Evolutionary conservation across 2,797 vertebrate genomes (phyloP).

Genomic region (Gobio occitaniae): DNA sequence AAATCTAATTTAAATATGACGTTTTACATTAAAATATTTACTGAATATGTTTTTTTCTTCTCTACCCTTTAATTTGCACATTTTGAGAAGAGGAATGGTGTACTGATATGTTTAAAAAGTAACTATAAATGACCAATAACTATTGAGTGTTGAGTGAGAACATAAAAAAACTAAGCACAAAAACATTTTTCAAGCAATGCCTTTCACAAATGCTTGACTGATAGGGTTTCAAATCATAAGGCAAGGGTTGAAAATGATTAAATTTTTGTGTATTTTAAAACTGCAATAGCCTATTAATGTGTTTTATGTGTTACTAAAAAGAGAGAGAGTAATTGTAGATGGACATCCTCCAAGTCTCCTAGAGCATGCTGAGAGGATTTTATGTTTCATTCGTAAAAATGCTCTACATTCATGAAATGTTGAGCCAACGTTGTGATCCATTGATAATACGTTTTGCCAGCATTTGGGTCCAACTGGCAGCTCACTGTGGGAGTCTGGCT

Average conservation of each 20-base stretch:
- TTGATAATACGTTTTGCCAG: slow-evolving; percentile 61
- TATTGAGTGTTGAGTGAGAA: neutral
- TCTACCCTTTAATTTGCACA: slow-evolving; percentile 11
- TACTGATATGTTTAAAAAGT: neutral
- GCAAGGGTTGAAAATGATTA: neutral
- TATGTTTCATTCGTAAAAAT: slow-evolving; percentile 58
- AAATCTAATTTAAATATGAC: slow-evolving; percentile 10
- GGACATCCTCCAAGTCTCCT: slow-evolving; percentile 45
- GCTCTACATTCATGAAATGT: slow-evolving; percentile 62
- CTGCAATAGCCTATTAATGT: neutral
- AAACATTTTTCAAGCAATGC: neutral
- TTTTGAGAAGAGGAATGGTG: neutral
- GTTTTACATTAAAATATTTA: slow-evolving; percentile 8
- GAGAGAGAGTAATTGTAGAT: slow-evolving; percentile 6
- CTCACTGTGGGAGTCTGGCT: slow-evolving; percentile 71
- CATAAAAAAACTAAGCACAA: neutral
- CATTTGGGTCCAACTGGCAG: slow-evolving; percentile 68
- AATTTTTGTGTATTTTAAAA: neutral
- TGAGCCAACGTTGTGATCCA: slow-evolving; percentile 69
- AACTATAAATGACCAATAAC: neutral
- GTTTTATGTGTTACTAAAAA: neutral
- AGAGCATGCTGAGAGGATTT: slow-evolving; percentile 51
- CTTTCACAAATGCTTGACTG: neutral
- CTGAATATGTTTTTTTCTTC: slow-evolving; percentile 2
- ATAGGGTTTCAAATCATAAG: neutral